These are phyloP conservation scores for Lagria hirta DNA, from an alignment of 2,888 invertebrate genomes.

Conservation along the genomic window DNA sequence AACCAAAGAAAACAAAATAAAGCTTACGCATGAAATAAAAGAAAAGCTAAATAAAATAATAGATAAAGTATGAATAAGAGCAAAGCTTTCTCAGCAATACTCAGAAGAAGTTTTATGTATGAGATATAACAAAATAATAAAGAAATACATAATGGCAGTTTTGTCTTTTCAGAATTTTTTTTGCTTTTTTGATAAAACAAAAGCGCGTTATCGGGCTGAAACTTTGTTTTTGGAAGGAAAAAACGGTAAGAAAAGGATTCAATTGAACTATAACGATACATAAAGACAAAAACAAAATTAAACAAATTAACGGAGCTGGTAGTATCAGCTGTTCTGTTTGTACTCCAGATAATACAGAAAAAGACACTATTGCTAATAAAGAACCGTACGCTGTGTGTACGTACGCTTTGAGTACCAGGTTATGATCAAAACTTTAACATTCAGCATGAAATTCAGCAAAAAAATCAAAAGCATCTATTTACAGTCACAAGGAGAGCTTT, in stretches of 20 bases:
- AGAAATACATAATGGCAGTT: too few relatives aligned
- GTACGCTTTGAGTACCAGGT: background rate
- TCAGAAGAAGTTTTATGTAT: too few relatives aligned
- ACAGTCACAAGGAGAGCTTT: slow-evolving; percentile 36
- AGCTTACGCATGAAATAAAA: too few relatives aligned
- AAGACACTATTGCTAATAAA: slow-evolving; percentile 3
- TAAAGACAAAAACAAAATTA: slow-evolving; percentile 57
- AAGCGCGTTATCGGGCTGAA: too few relatives aligned
- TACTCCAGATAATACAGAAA: slow-evolving; percentile 12
- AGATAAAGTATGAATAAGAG: too few relatives aligned
- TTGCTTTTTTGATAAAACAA: too few relatives aligned
- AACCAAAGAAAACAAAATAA: too few relatives aligned
- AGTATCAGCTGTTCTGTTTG: slow-evolving; percentile 26
- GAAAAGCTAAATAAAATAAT: too few relatives aligned
- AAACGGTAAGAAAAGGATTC: slow-evolving; percentile 66
- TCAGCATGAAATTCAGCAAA: slow-evolving; percentile 40
- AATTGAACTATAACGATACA: slow-evolving; percentile 66
- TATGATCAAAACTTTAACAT: slow-evolving; percentile 34
- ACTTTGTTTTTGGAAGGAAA: too few relatives aligned
- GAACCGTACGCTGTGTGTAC: background rate
- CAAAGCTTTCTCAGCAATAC: too few relatives aligned
- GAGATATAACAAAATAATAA: too few relatives aligned
- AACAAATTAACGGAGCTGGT: slow-evolving; percentile 47
- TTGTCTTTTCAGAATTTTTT: too few relatives aligned
- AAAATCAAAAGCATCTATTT: slow-evolving; percentile 42